Percentiles rank a stretch among this genome's conserved stretches.
These are phyloP conservation scores for Aproaerema taeniolella DNA, from an alignment of 2,888 invertebrate species.

Conservation along the genomic window DNA sequence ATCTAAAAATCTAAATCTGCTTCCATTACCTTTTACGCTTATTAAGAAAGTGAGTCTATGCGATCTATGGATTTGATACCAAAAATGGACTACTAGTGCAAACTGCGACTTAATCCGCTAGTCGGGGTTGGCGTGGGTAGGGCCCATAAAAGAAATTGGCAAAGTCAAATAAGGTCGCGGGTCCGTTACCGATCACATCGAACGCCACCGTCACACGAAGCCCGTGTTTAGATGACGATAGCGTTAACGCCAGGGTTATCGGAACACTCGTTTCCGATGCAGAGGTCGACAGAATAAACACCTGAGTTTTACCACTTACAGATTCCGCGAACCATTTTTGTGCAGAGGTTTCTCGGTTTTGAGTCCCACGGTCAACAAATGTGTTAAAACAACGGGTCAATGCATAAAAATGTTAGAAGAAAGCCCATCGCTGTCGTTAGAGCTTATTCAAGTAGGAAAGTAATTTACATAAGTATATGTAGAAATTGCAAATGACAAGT, in stretches of 20 bases:
- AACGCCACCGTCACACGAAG: slow-evolving; percentile 19
- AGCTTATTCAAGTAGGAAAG: no score
- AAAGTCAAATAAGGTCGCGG: slow-evolving; percentile 42
- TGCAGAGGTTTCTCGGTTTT: no score
- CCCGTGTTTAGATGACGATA: slow-evolving; percentile 20
- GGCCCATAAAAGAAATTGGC: slow-evolving; percentile 42
- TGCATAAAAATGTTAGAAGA: no score
- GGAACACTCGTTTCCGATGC: slow-evolving; percentile 5
- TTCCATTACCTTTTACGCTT: neutral
- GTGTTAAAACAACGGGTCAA: no score
- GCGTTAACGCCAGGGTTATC: slow-evolving; percentile 6
- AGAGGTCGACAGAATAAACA: slow-evolving; percentile 8
- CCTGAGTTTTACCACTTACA: no score
- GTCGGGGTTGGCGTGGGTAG: slow-evolving; percentile 39
- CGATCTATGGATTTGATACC: neutral
- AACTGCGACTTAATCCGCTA: slow-evolving; percentile 18
- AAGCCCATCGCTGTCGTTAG: no score
- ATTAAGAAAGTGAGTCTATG: neutral
- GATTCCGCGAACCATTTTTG: no score
- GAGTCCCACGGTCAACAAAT: no score
- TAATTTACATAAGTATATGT: no score
- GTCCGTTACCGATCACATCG: slow-evolving; percentile 43
- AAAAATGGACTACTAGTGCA: slow-evolving; percentile 11
- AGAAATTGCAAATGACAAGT: slow-evolving; percentile 23
- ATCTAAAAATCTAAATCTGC: no score